phyloP scores from a whole-genome alignment of 2,888 invertebrate genomes.

The Harmothoe impar region DNA sequence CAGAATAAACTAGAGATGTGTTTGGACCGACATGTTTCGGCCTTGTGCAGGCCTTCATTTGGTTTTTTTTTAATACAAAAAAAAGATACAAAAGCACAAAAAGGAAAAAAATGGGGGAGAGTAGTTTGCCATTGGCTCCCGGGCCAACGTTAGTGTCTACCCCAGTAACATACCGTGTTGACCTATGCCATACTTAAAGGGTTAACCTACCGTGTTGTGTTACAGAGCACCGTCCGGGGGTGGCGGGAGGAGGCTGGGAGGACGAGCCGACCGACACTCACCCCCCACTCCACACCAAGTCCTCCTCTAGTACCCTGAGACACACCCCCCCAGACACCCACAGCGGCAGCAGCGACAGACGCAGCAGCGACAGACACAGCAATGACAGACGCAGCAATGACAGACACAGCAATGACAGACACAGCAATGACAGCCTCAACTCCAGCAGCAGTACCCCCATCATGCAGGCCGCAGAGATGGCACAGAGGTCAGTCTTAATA shows the following conservation, averaged over 20 bases:
- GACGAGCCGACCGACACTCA: not conserved
- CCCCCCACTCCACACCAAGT: not conserved
- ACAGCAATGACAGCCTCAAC: constrained; percentile 40
- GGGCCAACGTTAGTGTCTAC: too few relatives aligned
- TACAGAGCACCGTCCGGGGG: constrained; percentile 49
- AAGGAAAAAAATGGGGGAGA: too few relatives aligned
- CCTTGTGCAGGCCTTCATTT: too few relatives aligned
- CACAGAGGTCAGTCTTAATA: not conserved
- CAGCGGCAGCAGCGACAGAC: not conserved
- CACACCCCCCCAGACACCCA: not conserved
- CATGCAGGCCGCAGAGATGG: not conserved
- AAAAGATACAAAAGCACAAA: too few relatives aligned
- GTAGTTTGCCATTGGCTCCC: too few relatives aligned
- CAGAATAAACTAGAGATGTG: too few relatives aligned
- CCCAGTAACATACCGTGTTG: too few relatives aligned
- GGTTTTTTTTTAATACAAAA: too few relatives aligned
- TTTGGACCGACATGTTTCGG: too few relatives aligned
- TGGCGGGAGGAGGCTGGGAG: constrained; percentile 52
- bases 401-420: not conserved
- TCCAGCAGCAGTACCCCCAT: constrained; percentile 8
- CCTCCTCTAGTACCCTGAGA: not conserved
- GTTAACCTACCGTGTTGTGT: too few relatives aligned
- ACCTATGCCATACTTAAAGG: too few relatives aligned
- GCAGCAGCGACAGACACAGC: not conserved
- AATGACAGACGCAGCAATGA: not conserved